A percentile compares a stretch with the other conserved stretches of the same genome.
phyloP scores from a whole-genome alignment of 2,888 invertebrate genomes.

The Macrosoma leucophasiata region DNA sequence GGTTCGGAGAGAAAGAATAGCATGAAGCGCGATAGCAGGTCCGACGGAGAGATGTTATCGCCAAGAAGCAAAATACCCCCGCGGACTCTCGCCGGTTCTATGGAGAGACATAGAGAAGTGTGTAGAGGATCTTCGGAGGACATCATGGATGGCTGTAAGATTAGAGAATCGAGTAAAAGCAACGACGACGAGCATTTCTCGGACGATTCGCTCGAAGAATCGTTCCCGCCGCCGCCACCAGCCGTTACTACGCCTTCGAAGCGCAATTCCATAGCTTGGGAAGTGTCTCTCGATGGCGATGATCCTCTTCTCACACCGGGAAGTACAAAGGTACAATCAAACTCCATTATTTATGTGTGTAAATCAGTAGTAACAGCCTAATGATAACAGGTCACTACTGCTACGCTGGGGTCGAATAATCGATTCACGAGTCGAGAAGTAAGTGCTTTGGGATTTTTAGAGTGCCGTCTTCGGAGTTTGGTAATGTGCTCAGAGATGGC shows the following conservation, averaged over 20 bases:
- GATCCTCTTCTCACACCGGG: conserved; percentile 82
- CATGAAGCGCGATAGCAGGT: conserved; percentile 52
- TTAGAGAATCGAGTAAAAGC: conserved; percentile 49
- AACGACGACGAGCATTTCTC: conserved; percentile 81
- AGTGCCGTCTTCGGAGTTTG: no score
- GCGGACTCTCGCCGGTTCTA: conserved; percentile 80
- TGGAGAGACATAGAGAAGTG: conserved; percentile 88
- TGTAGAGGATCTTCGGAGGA: conserved; percentile 78
- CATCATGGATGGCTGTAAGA: conserved; percentile 49
- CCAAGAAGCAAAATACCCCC: conserved; percentile 78
- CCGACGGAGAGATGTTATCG: conserved; percentile 64
- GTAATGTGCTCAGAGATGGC: no score
- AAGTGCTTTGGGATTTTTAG: no score
- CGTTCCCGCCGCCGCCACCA: conserved; percentile 79
- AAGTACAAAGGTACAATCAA: conserved; percentile 78
- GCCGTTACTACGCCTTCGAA: conserved; percentile 77
- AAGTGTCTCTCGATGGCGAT: conserved; percentile 85
- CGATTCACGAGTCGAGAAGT: no score
- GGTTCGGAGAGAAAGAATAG: conserved; percentile 50
- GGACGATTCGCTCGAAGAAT: conserved; percentile 88
- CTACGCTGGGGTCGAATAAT: no score
- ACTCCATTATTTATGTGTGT: no score
- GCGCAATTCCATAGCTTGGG: conserved; percentile 90
- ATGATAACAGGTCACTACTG: no score
- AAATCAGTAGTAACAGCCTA: no score